Evolutionary conservation across 2,888 invertebrate genomes (phyloP).

Genomic region (Crepidodera aurea): DNA sequence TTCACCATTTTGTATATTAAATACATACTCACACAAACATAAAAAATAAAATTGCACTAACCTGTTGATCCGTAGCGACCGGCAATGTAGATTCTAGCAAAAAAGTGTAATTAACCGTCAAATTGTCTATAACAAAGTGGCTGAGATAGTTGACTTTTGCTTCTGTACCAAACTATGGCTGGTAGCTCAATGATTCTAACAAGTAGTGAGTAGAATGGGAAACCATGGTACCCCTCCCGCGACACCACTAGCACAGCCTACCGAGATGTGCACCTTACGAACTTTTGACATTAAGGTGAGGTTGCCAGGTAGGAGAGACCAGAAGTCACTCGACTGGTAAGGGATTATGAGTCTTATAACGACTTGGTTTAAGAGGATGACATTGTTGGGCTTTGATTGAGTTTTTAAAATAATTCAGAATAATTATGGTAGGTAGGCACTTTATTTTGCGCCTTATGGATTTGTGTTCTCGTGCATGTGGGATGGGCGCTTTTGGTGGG

Average conservation of each 20-base stretch:
- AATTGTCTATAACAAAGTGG: slow-evolving; percentile 29
- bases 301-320: slow-evolving; percentile 52
- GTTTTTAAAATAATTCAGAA: slow-evolving; percentile 52
- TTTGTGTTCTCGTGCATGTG: slow-evolving; percentile 24
- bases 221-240: slow-evolving; percentile 55
- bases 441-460: slow-evolving; percentile 30
- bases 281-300: slow-evolving; percentile 53
- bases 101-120: slow-evolving; percentile 24
- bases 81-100: slow-evolving; percentile 11
- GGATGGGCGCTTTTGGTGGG: slow-evolving; percentile 21
- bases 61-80: slow-evolving; percentile 19
- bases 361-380: slow-evolving; percentile 32
- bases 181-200: slow-evolving; percentile 62
- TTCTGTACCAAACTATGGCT: slow-evolving; percentile 62
- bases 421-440: slow-evolving; percentile 37
- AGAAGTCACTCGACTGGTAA: slow-evolving; percentile 52
- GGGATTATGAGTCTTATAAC: slow-evolving; percentile 48
- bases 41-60: slow-evolving; percentile 28
- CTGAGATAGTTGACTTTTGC: slow-evolving; percentile 53
- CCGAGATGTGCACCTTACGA: slow-evolving; percentile 53
- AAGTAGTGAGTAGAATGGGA: slow-evolving; percentile 61
- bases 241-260: slow-evolving; percentile 51
- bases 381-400: slow-evolving; percentile 50
- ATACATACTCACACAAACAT: neutral
- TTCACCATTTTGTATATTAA: no score